Evolutionary conservation across 2,888 invertebrate genomes (phyloP).

Genomic region (Rhamphomyia laevipes): DNA sequence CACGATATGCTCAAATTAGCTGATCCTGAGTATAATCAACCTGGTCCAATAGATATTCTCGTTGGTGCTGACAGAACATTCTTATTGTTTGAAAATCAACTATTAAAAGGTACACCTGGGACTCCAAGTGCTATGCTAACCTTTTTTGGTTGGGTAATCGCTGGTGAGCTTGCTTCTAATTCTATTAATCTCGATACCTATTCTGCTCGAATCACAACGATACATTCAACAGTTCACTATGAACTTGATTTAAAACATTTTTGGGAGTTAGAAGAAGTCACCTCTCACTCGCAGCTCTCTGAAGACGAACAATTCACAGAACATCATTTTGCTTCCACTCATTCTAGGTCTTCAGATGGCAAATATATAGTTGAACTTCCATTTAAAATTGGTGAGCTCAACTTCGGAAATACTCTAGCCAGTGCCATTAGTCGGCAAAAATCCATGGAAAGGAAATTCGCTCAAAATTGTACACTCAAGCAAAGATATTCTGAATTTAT

Average conservation of each 20-base stretch:
- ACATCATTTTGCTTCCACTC: neutral
- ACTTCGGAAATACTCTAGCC: conserved; percentile 6
- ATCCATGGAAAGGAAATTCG: conserved; percentile 10
- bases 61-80: conserved; percentile 11
- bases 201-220: neutral
- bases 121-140: conserved; percentile 9
- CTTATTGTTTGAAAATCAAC: conserved; percentile 8
- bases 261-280: too few species aligned
- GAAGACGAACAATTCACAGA: too few species aligned
- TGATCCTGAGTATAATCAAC: conserved; percentile 11
- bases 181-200: neutral
- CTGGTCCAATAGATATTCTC: conserved; percentile 10
- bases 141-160: too few species aligned
- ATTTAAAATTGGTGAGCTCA: conserved; percentile 5
- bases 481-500: conserved; percentile 12
- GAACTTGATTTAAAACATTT: too few species aligned
- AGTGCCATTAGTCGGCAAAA: conserved; percentile 7
- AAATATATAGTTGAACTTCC: conserved; percentile 9
- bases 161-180: too few species aligned
- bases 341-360: conserved; percentile 7
- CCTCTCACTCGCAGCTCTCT: too few species aligned
- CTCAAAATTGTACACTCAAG: conserved; percentile 1
- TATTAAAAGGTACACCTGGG: neutral
- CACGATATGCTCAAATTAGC: conserved; percentile 4
- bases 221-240: neutral